A percentile compares a stretch with the other conserved stretches of the same genome.
These are phyloP conservation scores for Phylloscopus collybita DNA, from an alignment of 2,797 vertebrate species.

Conservation along the genomic window DNA sequence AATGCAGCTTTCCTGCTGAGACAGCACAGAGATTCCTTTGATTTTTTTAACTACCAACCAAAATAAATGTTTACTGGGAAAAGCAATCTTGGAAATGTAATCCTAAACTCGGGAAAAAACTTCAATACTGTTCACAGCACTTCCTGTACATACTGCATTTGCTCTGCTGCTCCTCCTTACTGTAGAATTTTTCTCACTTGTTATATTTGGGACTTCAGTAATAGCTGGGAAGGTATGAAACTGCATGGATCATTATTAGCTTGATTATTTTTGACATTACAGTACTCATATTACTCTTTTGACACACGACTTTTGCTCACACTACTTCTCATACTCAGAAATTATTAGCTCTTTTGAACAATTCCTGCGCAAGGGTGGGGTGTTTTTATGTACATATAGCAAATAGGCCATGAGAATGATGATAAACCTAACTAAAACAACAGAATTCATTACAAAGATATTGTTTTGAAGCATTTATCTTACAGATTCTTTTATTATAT, in stretches of 20 bases:
- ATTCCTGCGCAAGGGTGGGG: not conserved
- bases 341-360: not conserved
- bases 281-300: not conserved
- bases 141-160: not conserved
- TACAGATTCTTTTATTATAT: not conserved
- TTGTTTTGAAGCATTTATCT: not conserved
- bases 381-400: fast-evolving
- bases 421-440: not conserved
- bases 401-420: not conserved
- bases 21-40: not conserved
- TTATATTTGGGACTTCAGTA: not conserved
- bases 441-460: not conserved
- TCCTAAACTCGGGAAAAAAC: not conserved
- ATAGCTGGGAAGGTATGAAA: not conserved
- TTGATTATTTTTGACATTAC: not conserved
- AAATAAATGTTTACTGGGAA: not conserved
- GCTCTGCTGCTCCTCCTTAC: not conserved
- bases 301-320: not conserved
- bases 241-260: not conserved
- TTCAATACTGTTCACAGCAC: not conserved
- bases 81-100: not conserved
- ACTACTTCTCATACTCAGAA: not conserved
- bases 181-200: not conserved
- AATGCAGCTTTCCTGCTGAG: not conserved
- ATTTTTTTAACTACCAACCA: not conserved